phyloP scores from a whole-genome alignment of 2,113 vertebrate species.

The Forbesichthys papilliferus region DNA sequence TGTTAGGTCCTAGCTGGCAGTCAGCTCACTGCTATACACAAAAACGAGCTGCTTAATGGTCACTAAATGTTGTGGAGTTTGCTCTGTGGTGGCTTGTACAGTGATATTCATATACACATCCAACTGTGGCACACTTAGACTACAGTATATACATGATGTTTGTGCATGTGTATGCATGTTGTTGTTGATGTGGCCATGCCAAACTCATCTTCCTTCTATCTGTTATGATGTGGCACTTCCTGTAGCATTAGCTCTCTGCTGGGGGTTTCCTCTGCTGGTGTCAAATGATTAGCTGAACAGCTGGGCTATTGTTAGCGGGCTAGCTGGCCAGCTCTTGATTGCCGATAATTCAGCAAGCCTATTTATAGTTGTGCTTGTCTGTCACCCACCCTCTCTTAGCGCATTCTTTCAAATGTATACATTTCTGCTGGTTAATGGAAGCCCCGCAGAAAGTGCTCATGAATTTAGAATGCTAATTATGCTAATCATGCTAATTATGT shows the following conservation, averaged over 20 bases:
- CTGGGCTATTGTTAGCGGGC: conserved; percentile 15
- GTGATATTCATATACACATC: background rate
- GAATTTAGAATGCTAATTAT: no score
- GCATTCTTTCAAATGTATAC: no score
- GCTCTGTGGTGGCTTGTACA: no score
- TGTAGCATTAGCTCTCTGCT: conserved; percentile 19
- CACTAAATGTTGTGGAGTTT: background rate
- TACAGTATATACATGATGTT: background rate
- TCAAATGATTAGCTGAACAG: conserved; percentile 46
- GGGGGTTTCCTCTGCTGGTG: conserved; percentile 49
- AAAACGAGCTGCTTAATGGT: conserved; percentile 23
- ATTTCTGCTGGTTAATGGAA: no score
- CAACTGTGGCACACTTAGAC: no score
- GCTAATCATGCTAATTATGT: no score
- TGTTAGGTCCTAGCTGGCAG: conserved; percentile 22
- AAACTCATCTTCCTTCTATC: background rate
- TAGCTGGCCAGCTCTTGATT: conserved; percentile 3
- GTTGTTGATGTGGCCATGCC: background rate
- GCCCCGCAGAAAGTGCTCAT: no score
- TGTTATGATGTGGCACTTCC: conserved; percentile 43
- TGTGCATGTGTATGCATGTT: background rate
- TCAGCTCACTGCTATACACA: conserved; percentile 17
- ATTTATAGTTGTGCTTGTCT: background rate
- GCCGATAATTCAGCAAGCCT: background rate
- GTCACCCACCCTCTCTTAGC: background rate